Conservation (phyloP, 2,797 vertebrate species). For the Sebastes elongatus region DNA sequence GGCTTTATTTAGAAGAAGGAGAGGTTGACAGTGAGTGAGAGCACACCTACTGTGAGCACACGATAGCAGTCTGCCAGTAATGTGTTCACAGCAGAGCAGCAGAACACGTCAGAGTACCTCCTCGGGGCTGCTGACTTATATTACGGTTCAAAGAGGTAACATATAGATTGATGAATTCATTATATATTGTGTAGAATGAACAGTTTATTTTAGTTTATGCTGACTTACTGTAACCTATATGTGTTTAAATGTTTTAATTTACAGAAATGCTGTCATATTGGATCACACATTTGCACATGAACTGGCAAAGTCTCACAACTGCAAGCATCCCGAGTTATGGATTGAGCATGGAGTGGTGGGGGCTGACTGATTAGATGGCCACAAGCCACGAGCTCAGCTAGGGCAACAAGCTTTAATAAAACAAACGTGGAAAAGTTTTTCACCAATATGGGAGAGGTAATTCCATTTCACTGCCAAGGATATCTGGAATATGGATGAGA, state of each 20-base stretch:
- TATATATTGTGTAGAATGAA: background rate
- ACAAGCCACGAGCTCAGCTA: background rate
- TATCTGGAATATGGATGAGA: background rate
- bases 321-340: background rate
- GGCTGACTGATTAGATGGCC: background rate
- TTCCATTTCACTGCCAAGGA: background rate
- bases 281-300: background rate
- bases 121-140: background rate
- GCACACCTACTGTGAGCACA: background rate
- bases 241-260: fast-evolving
- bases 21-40: background rate
- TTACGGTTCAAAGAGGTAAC: background rate
- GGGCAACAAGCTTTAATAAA: background rate
- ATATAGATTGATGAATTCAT: background rate
- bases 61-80: background rate
- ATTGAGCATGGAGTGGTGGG: background rate
- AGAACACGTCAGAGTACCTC: background rate
- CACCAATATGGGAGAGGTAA: background rate
- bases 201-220: background rate
- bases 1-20: background rate
- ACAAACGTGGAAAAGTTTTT: background rate
- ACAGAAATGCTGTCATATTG: background rate
- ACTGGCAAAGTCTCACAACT: background rate
- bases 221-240: background rate
- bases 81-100: background rate